Base-by-base conservation (phyloP, 2,113 vertebrate genomes). In the Panthera leo region DNA sequence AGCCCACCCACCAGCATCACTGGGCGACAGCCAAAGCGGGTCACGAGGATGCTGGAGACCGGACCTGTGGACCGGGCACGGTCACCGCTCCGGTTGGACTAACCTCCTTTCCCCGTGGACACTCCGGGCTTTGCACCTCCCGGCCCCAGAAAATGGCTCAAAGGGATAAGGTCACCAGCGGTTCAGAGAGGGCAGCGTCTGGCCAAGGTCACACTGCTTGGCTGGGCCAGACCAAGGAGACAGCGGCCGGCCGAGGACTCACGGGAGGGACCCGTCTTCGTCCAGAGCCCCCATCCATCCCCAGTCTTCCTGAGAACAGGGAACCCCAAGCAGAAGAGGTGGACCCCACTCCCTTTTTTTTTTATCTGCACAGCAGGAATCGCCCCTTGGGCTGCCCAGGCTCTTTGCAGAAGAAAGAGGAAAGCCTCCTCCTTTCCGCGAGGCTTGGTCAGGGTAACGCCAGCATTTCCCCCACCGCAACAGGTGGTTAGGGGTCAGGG, bases 1-100 rank as follows among this genome's bases (percentile, higher is more conserved):
- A 99, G 97, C 19, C 99, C 99, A 0, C 99, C 99, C 0, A 98
- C 98, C 93, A 99, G 98, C 99, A 99, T 99, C 94, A 99, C 99
- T 0, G 98, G 99, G 65, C 99, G 98, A 78, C 99, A 99, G 89
- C 99, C 99, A 55, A 99, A 99, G 93, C 98, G 99, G 39, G 99
- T 99, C 97, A 99, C 99, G 65, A 99, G 98, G 97, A 99, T 98
- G 97, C 98, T 99, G 98, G 98, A 99, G 80, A 99, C 94, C 7
- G 99, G 99, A 48, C 99, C 99, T 99, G 97, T 36, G 89, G 98
- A 84, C 21, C 48, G 97, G 78, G 70, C 25, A 76, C 82, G 75
- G 61, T 93, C 89, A 92, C 71, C 12, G 70, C 12, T 27, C 1
- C 0, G 29, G 10, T n/a, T 14, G 51, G 67, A 7, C 48, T 42